phyloP scores from a whole-genome alignment of 2,888 invertebrate species.

The Mylabris sibirica region DNA sequence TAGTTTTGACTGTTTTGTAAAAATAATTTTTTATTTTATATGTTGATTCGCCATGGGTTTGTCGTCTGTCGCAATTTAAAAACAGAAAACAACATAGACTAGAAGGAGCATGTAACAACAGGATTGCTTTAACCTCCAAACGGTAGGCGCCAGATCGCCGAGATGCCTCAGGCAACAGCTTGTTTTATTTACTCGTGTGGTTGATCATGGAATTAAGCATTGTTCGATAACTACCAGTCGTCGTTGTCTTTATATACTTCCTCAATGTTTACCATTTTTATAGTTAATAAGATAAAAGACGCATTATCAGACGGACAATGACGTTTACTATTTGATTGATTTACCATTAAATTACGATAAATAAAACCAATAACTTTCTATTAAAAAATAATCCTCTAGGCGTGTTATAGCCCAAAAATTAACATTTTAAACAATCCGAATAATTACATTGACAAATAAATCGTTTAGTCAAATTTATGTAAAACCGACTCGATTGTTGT shows the following conservation, averaged over 20 bases:
- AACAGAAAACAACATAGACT: conserved; percentile 39
- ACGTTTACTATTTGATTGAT: conserved; percentile 2
- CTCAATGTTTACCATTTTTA: conserved; percentile 42
- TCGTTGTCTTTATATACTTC: conserved; percentile 41
- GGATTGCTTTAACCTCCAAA: conserved; percentile 54
- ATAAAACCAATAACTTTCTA: not conserved
- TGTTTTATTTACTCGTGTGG: conserved; percentile 47
- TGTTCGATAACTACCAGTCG: conserved; percentile 45
- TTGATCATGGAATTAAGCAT: conserved; percentile 46
- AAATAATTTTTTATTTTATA: conserved; percentile 31
- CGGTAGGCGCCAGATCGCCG: conserved; percentile 57
- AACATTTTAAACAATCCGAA: conserved; percentile 10
- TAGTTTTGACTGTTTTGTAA: no score
- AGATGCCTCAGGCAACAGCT: conserved; percentile 49
- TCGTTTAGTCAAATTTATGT: conserved; percentile 19
- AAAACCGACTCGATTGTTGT: not conserved
- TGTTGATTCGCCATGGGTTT: conserved; percentile 21
- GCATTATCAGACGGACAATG: conserved; percentile 27
- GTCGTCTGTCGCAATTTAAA: conserved; percentile 41
- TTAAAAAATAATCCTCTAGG: not conserved
- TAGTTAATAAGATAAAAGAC: conserved; percentile 33
- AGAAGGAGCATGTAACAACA: conserved; percentile 39
- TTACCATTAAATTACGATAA: not conserved
- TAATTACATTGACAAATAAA: conserved; percentile 20
- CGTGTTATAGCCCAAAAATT: not conserved